Base-by-base conservation (phyloP, 1,140 invertebrate species). In the Drosophila aff. region DNA sequence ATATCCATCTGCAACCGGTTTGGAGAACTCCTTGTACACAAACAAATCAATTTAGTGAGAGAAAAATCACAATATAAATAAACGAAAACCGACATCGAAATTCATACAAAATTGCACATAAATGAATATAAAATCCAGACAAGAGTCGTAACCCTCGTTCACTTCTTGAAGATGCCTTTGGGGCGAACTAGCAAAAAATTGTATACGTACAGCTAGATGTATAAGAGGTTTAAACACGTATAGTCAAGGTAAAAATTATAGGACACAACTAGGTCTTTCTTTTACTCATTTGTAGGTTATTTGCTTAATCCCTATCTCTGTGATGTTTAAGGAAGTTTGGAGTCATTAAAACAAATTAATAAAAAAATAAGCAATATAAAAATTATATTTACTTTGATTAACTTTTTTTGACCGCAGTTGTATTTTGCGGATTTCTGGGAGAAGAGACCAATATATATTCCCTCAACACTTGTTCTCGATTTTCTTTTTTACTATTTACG, bases 401-500 rank as follows among this genome's bases (percentile, higher is more conserved):
- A 36, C 33, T 4, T 11, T 33, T 21, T 23, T n/a, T 33, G 21
- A 33, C 60, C 21, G 8, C 21, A 38, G 10, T 18, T 46, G 31
- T 46, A 46, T 46, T 16, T 38, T 38, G 33, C n/a, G 15, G 36
- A 31, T 43, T 43, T 31, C 26, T 41, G 18, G 18, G 18, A n/a
- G 21, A 41, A 33, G 47, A 23, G 28, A 40, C 53, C 26, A 46
- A 36, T 8, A 72, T 59, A 41, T 59, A 26, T 71, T 72, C 57
- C 26, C 66, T 26, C 52, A 71, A 31, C 53, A 40, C 44, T 71
- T 52, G 72, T 72, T 72, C 67, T 71, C 53, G 21, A 59, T 60
- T 59, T 60, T 33, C 33, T 69, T 78, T 81, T 84, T 84, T 81
- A 81, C 63, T 77, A 67, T 79, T 83, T 84, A 83, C 81, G 81